phyloP scores from a whole-genome alignment of 2,888 invertebrate species.

The Endomychus coccineus region DNA sequence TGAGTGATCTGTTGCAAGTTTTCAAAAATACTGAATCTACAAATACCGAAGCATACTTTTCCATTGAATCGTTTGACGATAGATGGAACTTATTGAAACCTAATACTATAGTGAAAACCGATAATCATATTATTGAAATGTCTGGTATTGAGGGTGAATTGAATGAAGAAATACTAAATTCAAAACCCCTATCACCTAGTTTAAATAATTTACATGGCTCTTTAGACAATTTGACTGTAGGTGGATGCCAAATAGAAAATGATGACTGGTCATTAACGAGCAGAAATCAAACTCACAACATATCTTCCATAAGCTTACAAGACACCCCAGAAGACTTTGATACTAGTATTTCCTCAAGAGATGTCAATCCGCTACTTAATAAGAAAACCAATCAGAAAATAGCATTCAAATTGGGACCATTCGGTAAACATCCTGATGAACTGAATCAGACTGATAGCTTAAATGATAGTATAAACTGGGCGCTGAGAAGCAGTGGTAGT shows the following conservation, averaged over 20 bases:
- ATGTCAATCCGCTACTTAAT: constrained; percentile 8
- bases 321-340: constrained; percentile 58
- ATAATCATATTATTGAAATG: no score
- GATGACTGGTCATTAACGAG: constrained; percentile 57
- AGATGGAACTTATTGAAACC: constrained; percentile 67
- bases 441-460: constrained; percentile 30
- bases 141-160: constrained; percentile 26
- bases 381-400: constrained; percentile 18
- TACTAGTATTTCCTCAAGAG: constrained; percentile 50
- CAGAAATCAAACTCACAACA: constrained; percentile 53
- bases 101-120: constrained; percentile 53
- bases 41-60: constrained; percentile 19
- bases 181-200: constrained; percentile 44
- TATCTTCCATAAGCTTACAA: constrained; percentile 52
- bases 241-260: constrained; percentile 30
- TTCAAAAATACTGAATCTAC: constrained; percentile 33
- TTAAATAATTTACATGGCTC: constrained; percentile 64
- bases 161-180: constrained; percentile 35
- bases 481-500: constrained; percentile 46
- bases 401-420: constrained; percentile 41
- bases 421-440: constrained; percentile 10
- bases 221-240: constrained; percentile 44
- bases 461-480: constrained; percentile 29
- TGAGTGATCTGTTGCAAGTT: constrained; percentile 43
- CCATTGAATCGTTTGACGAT: constrained; percentile 58